These are phyloP conservation scores for Dryococelus australis DNA, from an alignment of 2,888 invertebrate genomes.

Conservation along the genomic window DNA sequence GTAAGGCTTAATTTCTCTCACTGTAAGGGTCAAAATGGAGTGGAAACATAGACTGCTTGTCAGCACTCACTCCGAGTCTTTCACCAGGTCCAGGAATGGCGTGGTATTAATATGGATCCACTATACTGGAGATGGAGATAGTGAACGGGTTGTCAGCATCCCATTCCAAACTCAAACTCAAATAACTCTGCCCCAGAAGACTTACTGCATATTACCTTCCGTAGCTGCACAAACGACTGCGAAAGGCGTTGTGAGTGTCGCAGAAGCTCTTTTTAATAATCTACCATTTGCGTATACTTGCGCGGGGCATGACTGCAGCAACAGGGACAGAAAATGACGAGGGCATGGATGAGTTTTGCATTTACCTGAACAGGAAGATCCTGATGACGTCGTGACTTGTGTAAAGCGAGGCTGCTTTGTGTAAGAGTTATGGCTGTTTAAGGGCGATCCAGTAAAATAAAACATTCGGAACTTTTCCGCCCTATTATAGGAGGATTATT, in stretches of 20 bases:
- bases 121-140: neutral
- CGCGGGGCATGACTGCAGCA: neutral
- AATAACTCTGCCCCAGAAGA: neutral
- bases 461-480: neutral
- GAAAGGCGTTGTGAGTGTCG: neutral
- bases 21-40: neutral
- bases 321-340: conserved; percentile 8
- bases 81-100: neutral
- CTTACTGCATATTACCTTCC: neutral
- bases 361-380: neutral
- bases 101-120: neutral
- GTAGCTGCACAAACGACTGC: neutral
- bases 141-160: neutral
- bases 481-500: neutral
- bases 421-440: neutral
- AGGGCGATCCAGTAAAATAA: neutral
- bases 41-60: conserved; percentile 7
- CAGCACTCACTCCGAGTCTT: conserved; percentile 5
- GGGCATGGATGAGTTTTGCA: neutral
- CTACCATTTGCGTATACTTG: neutral
- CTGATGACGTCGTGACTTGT: neutral
- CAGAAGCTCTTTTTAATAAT: neutral
- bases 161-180: neutral
- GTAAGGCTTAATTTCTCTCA: neutral
- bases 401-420: neutral